A percentile compares a stretch with the other conserved stretches of the same genome.
Conservation (phyloP, 2,888 invertebrate genomes). For the Macrophya annulata region DNA sequence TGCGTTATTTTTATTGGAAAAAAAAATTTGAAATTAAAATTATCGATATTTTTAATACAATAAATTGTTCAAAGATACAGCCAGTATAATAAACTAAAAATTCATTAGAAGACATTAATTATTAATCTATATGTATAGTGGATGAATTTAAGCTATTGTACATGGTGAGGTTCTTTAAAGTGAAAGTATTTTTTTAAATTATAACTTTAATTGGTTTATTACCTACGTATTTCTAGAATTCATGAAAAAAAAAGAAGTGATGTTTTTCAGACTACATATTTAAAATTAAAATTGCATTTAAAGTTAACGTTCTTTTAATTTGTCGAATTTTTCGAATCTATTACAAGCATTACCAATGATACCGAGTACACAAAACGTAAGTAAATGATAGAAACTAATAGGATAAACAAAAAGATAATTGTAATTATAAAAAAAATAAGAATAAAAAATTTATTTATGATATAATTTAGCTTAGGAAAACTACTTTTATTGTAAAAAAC, state of each 20-base stretch:
- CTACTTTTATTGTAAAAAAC: conserved; percentile 19
- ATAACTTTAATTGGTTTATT: conserved; percentile 54
- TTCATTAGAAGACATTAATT: conserved; percentile 10
- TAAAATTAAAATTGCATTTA: conserved; percentile 12
- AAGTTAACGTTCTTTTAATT: conserved; percentile 7
- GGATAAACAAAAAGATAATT: background rate
- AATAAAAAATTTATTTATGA: conserved; percentile 29
- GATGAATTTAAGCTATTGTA: background rate
- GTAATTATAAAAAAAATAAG: background rate
- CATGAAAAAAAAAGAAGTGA: background rate
- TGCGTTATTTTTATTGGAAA: conserved; percentile 30
- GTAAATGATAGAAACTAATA: conserved; percentile 13
- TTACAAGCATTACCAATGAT: conserved; percentile 51
- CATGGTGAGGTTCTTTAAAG: conserved; percentile 45
- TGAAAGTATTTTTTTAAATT: conserved; percentile 59
- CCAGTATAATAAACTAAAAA: conserved; percentile 48
- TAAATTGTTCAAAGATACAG: conserved; percentile 44
- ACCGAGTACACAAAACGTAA: conserved; percentile 46
- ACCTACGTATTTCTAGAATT: conserved; percentile 16
- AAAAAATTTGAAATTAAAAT: conserved; percentile 35
- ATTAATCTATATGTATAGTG: background rate
- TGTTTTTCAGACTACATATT: conserved; percentile 34
- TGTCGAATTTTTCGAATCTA: conserved; percentile 22
- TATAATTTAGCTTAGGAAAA: conserved; percentile 26
- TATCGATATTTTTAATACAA: conserved; percentile 46